Conservation (phyloP, 1,140 invertebrate species). For the Propsilocerus akamusi region DNA sequence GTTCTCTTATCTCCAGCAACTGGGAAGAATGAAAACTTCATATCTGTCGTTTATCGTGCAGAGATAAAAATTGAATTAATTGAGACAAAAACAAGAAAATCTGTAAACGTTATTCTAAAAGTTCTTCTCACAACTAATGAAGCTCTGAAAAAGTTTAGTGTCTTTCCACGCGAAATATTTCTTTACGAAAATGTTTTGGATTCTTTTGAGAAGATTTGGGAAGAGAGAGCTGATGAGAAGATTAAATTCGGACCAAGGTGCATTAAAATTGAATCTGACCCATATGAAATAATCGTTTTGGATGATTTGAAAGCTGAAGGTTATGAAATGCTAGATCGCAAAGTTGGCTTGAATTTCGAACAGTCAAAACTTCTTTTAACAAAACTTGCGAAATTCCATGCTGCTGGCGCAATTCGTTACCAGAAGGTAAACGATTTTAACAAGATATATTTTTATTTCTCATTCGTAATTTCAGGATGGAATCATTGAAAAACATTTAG, state of each 20-base stretch:
- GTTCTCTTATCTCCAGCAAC: background rate
- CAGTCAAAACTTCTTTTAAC: constrained; percentile 25
- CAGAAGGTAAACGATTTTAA: constrained; percentile 24
- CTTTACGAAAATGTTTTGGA: background rate
- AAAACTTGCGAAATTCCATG: constrained; percentile 29
- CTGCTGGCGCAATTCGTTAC: constrained; percentile 24
- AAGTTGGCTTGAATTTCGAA: constrained; percentile 25
- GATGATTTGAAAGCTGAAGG: constrained; percentile 27
- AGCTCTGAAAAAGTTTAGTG: background rate
- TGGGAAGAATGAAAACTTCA: background rate
- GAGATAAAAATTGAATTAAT: background rate
- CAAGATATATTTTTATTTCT: background rate
- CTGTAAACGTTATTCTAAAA: background rate
- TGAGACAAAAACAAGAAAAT: background rate
- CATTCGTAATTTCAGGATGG: background rate
- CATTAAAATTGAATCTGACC: constrained; percentile 6
- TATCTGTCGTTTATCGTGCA: background rate
- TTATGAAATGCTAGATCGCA: constrained; percentile 28
- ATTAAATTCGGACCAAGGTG: background rate
- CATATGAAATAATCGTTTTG: constrained; percentile 24
- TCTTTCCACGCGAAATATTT: background rate
- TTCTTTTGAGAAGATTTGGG: background rate
- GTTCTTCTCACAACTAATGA: background rate
- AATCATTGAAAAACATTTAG: background rate
- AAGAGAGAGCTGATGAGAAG: background rate